Evolutionary conservation across 2,113 vertebrate species (phyloP), one percentile per base, ranked within the genome.

Genomic region (Calypte anna): DNA sequence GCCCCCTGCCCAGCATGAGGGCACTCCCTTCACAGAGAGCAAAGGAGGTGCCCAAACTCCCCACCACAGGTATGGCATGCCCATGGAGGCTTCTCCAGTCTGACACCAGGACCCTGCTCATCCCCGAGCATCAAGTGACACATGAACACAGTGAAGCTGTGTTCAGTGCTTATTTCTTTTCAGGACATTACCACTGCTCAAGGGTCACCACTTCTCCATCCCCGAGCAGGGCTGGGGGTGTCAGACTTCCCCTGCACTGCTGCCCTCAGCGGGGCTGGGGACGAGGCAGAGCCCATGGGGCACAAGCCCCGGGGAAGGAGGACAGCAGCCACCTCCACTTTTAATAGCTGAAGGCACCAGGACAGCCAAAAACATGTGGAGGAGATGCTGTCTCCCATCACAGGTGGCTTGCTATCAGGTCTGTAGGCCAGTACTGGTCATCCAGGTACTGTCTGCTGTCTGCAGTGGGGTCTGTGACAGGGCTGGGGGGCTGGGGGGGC

Each of bases 341-440:
- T 44, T 12, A 25, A 8, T 7, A 74, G 63, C 75, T 72, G 80
- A 95, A 88, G 91, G 79, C 48, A 57, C 12, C 33, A 64, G 53
- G 68, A 63, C 31, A 31, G 30, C 69, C 79, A 0, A 1, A 27
- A 63, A 18, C 9, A 24, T 0, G 0, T 0, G 8, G 79, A 80
- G 24, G n/a, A 63, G 40, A 59, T 0, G 0, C 70, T 10, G 8
- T 28, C 0, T 15, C 4, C 3, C 48, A 38, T 97, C 88, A 98
- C 44, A 97, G 82, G 86, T 96, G 7, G 66, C 97, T 95, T 18
- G 94, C 77, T 11, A 96, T 96, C 83, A 98, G 92, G 57, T 98
- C 98, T 18, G 97, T 93, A 0, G 98, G 99, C 99, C 99, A 99
- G 97, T 99, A 99, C 93, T 95, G 97, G 93, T 99, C 99, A 20